Base-by-base conservation (phyloP, 2,797 vertebrate genomes). In the Toxotes lorentzi region DNA sequence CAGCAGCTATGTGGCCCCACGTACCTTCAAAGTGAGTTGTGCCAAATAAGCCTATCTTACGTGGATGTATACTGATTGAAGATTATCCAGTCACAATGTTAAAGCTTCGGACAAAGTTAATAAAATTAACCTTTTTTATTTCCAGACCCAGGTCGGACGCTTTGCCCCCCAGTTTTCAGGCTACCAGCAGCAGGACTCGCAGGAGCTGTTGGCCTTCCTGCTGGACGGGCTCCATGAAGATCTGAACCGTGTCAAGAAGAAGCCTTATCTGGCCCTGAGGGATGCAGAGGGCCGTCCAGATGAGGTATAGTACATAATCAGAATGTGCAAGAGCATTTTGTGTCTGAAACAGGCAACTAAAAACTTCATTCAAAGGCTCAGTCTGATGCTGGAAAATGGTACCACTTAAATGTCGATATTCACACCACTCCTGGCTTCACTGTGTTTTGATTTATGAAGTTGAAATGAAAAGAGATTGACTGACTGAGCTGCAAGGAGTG, bases 111-210 rank as follows among this genome's bases (percentile, higher is more conserved):
- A 58, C 19, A 43, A 7, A 38, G 30, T 9, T 38, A n/a, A 16
- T 35, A 43, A 60, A 57, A 35, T 30, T 3, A 13, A 57, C 27
- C 1, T 1, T 38, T 57, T 81, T 56, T 65, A 17, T 63, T 89
- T 91, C 41, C 90, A 99, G 98, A 99, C 97, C 0, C 97, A 99
- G 90, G 97, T 99, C 6, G 98, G 98, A 50, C 96, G 97, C 51
- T 99, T 99, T 87, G 97, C 98, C 24, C 97, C 98, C 64, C 98
- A 99, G 91, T 99, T 99, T 94, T 99, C 97, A 64, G 98, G 98
- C 75, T 99, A 98, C 90, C 98, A 99, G 87, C 98, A 99, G 88
- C 98, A 99, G 91, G 98, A 99, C 94, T 99, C 97, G 11, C 98
- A 99, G 92, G 98, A 99, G 91, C 94, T 99, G 60, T 86, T 99